A percentile compares a stretch with the other conserved stretches of the same genome.
phyloP scores from a whole-genome alignment of 2,888 invertebrate species.

The Apamea anceps region DNA sequence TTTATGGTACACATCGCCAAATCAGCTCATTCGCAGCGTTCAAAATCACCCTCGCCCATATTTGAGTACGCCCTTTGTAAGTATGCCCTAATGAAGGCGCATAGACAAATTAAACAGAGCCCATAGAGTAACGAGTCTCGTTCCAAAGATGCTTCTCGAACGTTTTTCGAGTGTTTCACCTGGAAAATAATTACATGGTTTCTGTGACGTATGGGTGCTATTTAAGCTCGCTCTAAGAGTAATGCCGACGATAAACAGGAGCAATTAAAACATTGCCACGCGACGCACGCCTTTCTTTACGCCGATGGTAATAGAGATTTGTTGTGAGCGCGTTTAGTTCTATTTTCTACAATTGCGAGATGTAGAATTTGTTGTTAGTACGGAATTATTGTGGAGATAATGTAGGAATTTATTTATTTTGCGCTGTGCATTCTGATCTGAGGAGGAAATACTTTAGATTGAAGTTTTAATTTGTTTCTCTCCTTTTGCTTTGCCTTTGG shows the following conservation, averaged over 20 bases:
- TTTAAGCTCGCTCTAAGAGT: constrained; percentile 88
- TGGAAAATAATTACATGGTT: constrained; percentile 89
- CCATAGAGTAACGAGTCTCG: constrained; percentile 78
- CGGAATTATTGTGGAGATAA: constrained; percentile 46
- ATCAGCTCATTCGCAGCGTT: constrained; percentile 52
- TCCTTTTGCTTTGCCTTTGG: background rate
- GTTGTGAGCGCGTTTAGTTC: constrained; percentile 74
- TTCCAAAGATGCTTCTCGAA: constrained; percentile 76
- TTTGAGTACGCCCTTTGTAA: constrained; percentile 71
- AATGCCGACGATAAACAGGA: constrained; percentile 88
- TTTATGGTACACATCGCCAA: constrained; percentile 54
- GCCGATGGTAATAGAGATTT: constrained; percentile 86
- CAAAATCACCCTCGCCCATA: constrained; percentile 66
- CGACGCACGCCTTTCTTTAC: constrained; percentile 89
- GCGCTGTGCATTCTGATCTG: constrained; percentile 30
- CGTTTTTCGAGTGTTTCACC: constrained; percentile 87
- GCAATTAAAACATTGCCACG: constrained; percentile 89
- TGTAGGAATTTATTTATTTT: constrained; percentile 40
- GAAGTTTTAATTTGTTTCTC: constrained; percentile 6
- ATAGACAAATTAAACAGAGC: constrained; percentile 84
- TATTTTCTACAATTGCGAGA: constrained; percentile 60
- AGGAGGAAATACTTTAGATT: background rate
- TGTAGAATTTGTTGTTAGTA: constrained; percentile 66
- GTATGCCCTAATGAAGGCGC: constrained; percentile 75
- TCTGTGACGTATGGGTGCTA: constrained; percentile 88